Evolutionary conservation across 2,888 invertebrate genomes (phyloP).

Genomic region (Dasysyrphus tricinctus): DNA sequence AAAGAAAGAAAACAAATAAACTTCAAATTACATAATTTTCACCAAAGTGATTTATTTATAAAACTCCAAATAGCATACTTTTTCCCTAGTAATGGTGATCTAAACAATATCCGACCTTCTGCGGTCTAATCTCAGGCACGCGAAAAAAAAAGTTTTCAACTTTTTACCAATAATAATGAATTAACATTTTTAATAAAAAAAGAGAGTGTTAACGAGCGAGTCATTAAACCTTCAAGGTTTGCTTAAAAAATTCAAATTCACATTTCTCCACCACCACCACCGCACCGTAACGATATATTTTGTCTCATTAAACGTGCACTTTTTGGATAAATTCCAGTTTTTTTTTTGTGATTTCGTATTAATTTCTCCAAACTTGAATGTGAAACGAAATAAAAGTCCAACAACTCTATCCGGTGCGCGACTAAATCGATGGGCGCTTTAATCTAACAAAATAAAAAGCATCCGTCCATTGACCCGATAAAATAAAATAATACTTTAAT

Average conservation of each 20-base stretch:
- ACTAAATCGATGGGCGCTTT: not conserved
- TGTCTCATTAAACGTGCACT: constrained; percentile 52
- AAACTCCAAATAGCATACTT: not conserved
- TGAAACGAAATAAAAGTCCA: constrained; percentile 59
- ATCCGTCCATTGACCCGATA: constrained; percentile 59
- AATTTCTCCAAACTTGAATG: constrained; percentile 72
- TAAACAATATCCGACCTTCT: constrained; percentile 19
- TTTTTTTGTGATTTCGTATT: constrained; percentile 63
- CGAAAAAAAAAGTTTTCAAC: not conserved
- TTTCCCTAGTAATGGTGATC: not conserved
- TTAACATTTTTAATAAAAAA: not conserved
- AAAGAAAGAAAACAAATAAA: not conserved
- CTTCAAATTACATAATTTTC: constrained; percentile 7
- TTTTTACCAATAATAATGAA: constrained; percentile 15
- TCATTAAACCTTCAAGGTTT: constrained; percentile 75
- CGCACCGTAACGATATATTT: too few relatives aligned
- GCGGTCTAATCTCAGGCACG: not conserved
- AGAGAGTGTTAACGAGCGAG: constrained; percentile 27
- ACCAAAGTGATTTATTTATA: constrained; percentile 8
- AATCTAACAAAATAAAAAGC: constrained; percentile 37
- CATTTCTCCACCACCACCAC: constrained; percentile 56
- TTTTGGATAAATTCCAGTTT: constrained; percentile 71
- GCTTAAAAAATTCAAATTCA: constrained; percentile 60
- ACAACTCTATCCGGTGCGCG: constrained; percentile 46
- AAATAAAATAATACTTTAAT: not conserved